Percentiles rank a stretch among this genome's conserved stretches.
Conservation (phyloP, 2,888 invertebrate genomes). For the Microlaimidae sp. region DNA sequence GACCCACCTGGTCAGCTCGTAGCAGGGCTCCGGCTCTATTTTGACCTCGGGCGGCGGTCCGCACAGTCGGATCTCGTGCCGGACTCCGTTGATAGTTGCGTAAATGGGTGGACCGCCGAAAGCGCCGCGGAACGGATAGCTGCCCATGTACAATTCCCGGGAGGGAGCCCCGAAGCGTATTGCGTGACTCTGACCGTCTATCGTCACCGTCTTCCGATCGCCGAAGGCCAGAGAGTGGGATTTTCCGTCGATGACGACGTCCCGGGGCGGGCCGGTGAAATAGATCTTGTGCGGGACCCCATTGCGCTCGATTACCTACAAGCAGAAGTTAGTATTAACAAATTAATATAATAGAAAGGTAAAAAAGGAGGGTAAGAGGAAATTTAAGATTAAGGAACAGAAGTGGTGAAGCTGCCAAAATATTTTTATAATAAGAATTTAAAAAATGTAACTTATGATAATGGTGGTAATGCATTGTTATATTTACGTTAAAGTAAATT, state of each 20-base stretch:
- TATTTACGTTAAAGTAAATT: no score
- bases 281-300: slow-evolving; percentile 32
- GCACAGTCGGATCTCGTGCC: slow-evolving; percentile 60
- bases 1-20: slow-evolving; percentile 53
- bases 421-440: no score
- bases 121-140: slow-evolving; percentile 70
- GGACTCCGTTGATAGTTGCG: slow-evolving; percentile 58
- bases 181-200: slow-evolving; percentile 41
- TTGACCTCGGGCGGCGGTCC: slow-evolving; percentile 85
- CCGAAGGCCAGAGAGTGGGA: slow-evolving; percentile 26
- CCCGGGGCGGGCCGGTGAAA: slow-evolving; percentile 28
- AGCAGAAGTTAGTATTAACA: no score
- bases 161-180: slow-evolving; percentile 79
- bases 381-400: no score
- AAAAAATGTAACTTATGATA: no score
- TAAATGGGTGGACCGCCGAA: slow-evolving; percentile 72
- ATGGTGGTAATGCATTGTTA: no score
- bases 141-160: slow-evolving; percentile 71
- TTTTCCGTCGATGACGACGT: slow-evolving; percentile 25
- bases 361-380: no score
- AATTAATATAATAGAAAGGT: no score
- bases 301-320: slow-evolving; percentile 34
- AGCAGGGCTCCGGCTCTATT: slow-evolving; percentile 58
- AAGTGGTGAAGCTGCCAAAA: no score
- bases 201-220: slow-evolving; percentile 25